Base-by-base conservation (phyloP, 2,888 invertebrate genomes). In the Aelia acuminata region DNA sequence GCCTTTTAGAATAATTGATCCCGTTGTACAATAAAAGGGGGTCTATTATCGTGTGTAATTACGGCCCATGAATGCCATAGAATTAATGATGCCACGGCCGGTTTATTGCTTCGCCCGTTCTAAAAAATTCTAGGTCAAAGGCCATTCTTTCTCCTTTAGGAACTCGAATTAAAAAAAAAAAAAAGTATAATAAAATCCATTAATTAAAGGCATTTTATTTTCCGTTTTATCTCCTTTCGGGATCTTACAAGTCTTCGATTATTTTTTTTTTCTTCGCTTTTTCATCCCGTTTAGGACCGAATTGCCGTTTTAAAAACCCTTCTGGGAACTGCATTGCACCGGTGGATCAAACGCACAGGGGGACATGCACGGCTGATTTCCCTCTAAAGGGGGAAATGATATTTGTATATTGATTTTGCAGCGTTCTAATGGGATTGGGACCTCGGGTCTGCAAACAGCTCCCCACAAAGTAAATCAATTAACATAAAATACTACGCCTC, bases 351-450 rank as follows among this genome's bases (percentile, higher is more conserved):
- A n/a, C 22, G 43, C 7, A 22, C 3, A 43, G n/a, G 13, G n/a
- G 80, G 22, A 70, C 63, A 20, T 35, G 22, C 80, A 80, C 7
- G 80, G 43, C 43, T 47, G 80, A 80, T 80, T 80, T 80, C n/a
- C 11, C 43, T 43, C 43, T 43, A 80, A 47, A 47, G 80, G 80
- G 70, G 80, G 43, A 47, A 80, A 80, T 80, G 80, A 80, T 80
- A 80, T 80, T 80, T 80, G 80, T 80, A 80, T 80, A 80, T 80
- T 80, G 80, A 80, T 80, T 80, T 22, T 39, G 80, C 80, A 47
- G n/a, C 3, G 80, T 80, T 80, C 80, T 80, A 80, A 80, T 80
- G 80, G 80, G 80, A 80, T 80, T 80, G 80, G 43, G 80, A 47
- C 43, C n/a, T 10, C 22, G 43, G 43, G 4, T n/a, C 80, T 43